A percentile compares a stretch with the other conserved stretches of the same genome.
Conservation (phyloP, 1,140 invertebrate species). For the Scylla paramamosain region DNA sequence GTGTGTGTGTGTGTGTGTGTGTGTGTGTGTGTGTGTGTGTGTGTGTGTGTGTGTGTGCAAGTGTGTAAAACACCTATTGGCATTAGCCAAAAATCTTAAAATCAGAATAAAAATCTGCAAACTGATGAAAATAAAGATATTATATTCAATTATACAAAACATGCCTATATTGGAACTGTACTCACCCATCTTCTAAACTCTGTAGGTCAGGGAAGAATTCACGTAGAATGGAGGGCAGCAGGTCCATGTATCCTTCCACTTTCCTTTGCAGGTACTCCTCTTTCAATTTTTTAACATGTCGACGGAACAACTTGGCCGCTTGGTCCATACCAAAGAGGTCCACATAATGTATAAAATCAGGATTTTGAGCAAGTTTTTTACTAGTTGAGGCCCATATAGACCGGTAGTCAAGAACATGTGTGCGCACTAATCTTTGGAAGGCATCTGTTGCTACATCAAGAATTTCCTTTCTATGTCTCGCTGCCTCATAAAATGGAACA, state of each 20-base stretch:
- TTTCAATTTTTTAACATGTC: constrained; percentile 91
- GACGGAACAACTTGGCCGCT: constrained; percentile 89
- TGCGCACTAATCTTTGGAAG: constrained; percentile 84
- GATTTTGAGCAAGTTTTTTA: constrained; percentile 92
- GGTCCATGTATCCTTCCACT: constrained; percentile 90
- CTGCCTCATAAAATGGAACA: constrained; percentile 92
- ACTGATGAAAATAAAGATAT: not conserved
- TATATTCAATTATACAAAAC: too few relatives aligned
- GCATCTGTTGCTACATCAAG: constrained; percentile 93
- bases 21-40: too few relatives aligned
- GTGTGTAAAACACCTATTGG: too few relatives aligned
- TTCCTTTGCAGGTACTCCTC: constrained; percentile 91
- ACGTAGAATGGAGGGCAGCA: constrained; percentile 89
- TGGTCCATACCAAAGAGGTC: constrained; percentile 94
- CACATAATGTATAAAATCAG: constrained; percentile 92
- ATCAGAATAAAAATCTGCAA: too few relatives aligned
- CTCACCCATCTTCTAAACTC: constrained; percentile 87
- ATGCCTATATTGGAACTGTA: not conserved
- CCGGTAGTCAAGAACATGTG: constrained; percentile 87
- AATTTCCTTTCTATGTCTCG: constrained; percentile 91
- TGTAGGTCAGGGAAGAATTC: constrained; percentile 91
- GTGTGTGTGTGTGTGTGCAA: too few relatives aligned
- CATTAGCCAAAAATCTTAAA: too few relatives aligned
- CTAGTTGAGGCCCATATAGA: constrained; percentile 92
- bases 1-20: too few relatives aligned